Evolutionary conservation across 1,140 invertebrate species (phyloP).

Genomic region (Hestina assimilis): DNA sequence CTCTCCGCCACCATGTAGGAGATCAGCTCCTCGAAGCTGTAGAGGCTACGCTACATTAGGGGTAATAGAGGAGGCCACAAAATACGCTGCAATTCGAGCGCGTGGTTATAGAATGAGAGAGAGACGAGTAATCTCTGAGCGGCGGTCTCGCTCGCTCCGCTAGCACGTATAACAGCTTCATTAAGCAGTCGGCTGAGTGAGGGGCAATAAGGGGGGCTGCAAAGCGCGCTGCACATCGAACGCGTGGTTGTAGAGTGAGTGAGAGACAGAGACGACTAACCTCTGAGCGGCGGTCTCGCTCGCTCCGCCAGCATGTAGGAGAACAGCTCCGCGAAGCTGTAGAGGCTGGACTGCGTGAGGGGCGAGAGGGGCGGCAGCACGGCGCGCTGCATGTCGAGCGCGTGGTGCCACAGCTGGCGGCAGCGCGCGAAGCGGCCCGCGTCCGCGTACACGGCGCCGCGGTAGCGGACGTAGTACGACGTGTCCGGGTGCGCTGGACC

Average conservation of each 20-base stretch:
- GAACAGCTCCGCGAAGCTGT: constrained; percentile 97
- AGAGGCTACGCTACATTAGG: constrained; percentile 95
- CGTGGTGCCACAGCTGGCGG: constrained; percentile 95
- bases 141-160: constrained; percentile 84
- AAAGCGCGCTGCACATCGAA: constrained; percentile 97
- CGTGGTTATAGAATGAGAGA: constrained; percentile 85
- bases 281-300: constrained; percentile 81
- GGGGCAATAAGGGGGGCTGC: constrained; percentile 94
- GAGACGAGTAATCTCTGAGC: constrained; percentile 77
- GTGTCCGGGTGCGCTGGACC: constrained; percentile 96
- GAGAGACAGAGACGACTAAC: constrained; percentile 41
- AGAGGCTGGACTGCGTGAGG: constrained; percentile 95
- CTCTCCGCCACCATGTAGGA: constrained; percentile 94
- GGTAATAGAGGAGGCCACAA: constrained; percentile 95
- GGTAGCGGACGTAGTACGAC: constrained; percentile 95
- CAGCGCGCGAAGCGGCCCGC: constrained; percentile 95
- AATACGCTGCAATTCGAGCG: constrained; percentile 96
- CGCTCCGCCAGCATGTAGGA: constrained; percentile 94
- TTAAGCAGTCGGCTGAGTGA: constrained; percentile 97
- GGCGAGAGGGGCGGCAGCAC: constrained; percentile 95
- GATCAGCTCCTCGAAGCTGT: constrained; percentile 96
- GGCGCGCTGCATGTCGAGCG: constrained; percentile 96
- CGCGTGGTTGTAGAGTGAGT: constrained; percentile 12
- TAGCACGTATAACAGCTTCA: constrained; percentile 97
- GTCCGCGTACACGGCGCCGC: constrained; percentile 97